These are phyloP conservation scores for Cariama cristata DNA, from an alignment of 2,113 vertebrate species.

Conservation along the genomic window DNA sequence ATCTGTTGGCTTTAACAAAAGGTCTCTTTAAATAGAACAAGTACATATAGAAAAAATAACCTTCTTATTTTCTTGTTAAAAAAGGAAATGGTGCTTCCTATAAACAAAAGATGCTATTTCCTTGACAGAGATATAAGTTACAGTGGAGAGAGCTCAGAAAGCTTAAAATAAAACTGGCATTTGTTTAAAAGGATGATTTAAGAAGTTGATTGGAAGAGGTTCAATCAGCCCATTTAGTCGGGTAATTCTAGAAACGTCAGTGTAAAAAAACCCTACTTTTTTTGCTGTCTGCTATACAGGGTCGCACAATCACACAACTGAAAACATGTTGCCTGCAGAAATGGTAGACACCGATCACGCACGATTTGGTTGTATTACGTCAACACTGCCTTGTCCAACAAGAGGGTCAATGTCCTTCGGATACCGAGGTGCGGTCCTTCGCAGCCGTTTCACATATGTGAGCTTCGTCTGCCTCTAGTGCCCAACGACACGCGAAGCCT, in stretches of 20 bases:
- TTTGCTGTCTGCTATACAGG: conserved; percentile 6
- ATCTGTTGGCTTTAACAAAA: conserved; percentile 65
- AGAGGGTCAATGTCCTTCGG: background rate
- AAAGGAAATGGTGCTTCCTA: conserved; percentile 59
- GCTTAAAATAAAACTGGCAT: conserved; percentile 29
- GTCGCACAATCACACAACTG: background rate
- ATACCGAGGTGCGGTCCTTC: background rate
- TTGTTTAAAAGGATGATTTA: conserved; percentile 45
- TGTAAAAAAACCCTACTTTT: background rate
- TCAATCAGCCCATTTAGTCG: conserved; percentile 23
- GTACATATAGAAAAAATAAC: conserved; percentile 70
- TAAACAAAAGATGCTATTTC: conserved; percentile 54
- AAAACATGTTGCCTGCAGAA: background rate
- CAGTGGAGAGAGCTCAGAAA: conserved; percentile 36
- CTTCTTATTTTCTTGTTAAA: conserved; percentile 60
- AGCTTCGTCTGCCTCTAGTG: conserved; percentile 83
- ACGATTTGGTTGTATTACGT: conserved; percentile 2
- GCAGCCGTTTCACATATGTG: conserved; percentile 79
- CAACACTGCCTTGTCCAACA: background rate
- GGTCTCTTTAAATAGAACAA: conserved; percentile 54
- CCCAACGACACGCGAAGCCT: conserved; percentile 88
- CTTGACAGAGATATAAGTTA: conserved; percentile 45
- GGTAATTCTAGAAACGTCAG: conserved; percentile 9
- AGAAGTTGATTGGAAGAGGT: conserved; percentile 31
- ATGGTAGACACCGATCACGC: background rate